Evolutionary conservation across 2,888 invertebrate species (phyloP).

Genomic region (Dorcus hopei): DNA sequence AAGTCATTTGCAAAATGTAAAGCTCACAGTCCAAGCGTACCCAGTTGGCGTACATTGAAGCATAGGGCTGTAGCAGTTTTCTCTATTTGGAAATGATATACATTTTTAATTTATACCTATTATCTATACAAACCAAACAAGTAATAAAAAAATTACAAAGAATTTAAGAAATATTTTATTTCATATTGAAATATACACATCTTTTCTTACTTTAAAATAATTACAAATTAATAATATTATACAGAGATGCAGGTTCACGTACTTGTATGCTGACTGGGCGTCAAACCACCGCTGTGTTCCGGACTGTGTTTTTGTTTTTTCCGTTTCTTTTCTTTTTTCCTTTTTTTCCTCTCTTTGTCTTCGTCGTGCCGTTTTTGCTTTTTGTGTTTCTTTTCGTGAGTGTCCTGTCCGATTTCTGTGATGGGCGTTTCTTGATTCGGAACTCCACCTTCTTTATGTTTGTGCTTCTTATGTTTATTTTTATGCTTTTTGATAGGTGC

Average conservation of each 20-base stretch:
- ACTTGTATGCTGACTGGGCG: slow-evolving; percentile 55
- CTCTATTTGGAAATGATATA: too few species aligned
- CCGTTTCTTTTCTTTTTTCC: slow-evolving; percentile 93
- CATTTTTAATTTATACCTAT: too few species aligned
- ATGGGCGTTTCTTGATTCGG: slow-evolving; percentile 73
- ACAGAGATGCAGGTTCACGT: slow-evolving; percentile 7
- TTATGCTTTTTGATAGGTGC: slow-evolving; percentile 91
- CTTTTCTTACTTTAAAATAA: too few species aligned
- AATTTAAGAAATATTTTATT: too few species aligned
- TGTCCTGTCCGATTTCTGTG: slow-evolving; percentile 65
- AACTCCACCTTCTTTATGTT: slow-evolving; percentile 83
- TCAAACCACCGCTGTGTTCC: slow-evolving; percentile 70
- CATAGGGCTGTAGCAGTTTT: too few species aligned
- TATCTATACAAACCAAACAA: too few species aligned
- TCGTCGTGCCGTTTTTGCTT: slow-evolving; percentile 92
- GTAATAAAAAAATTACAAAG: too few species aligned
- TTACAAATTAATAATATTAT: too few species aligned
- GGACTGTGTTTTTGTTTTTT: slow-evolving; percentile 94
- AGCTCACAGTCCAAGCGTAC: too few species aligned
- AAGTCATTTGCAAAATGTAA: too few species aligned
- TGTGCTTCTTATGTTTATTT: slow-evolving; percentile 93
- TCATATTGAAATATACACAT: too few species aligned
- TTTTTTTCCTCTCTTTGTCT: slow-evolving; percentile 88
- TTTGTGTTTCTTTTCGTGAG: slow-evolving; percentile 93
- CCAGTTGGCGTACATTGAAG: too few species aligned